Conservation (phyloP, 2,888 invertebrate genomes). For the Watsonalla binaria region DNA sequence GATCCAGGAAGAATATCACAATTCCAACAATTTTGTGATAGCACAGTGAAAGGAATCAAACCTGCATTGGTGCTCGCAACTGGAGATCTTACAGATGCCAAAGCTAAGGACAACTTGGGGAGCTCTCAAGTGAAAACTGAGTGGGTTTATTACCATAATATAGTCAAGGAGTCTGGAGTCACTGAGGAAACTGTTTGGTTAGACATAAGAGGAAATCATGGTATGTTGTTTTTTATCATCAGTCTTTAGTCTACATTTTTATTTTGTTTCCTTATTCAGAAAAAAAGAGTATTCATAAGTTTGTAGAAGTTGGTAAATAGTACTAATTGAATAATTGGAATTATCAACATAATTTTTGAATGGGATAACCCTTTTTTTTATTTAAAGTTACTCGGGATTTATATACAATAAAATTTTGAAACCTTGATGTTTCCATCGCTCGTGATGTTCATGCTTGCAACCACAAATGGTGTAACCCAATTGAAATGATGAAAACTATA, state of each 20-base stretch:
- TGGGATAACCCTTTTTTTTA: too few relatives aligned
- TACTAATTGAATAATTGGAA: too few relatives aligned
- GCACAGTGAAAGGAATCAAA: slow-evolving; percentile 83
- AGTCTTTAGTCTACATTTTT: background rate
- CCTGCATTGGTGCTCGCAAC: slow-evolving; percentile 89
- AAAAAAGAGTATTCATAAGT: too few relatives aligned
- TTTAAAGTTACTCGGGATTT: too few relatives aligned
- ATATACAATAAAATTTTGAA: too few relatives aligned
- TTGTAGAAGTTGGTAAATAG: too few relatives aligned
- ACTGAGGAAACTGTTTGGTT: slow-evolving; percentile 87
- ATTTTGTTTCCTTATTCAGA: too few relatives aligned
- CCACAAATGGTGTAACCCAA: too few relatives aligned
- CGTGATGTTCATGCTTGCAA: too few relatives aligned
- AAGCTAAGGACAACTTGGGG: slow-evolving; percentile 86
- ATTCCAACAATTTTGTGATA: slow-evolving; percentile 88
- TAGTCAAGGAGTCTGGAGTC: slow-evolving; percentile 83
- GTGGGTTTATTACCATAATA: slow-evolving; percentile 88
- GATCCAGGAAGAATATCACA: slow-evolving; percentile 86
- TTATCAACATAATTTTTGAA: too few relatives aligned
- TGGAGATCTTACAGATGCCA: slow-evolving; percentile 94
- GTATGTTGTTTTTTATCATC: slow-evolving; percentile 70
- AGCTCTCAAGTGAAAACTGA: slow-evolving; percentile 89
- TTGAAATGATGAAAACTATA: too few relatives aligned
- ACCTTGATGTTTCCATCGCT: too few relatives aligned
- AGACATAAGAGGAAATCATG: slow-evolving; percentile 95